Base-by-base conservation (phyloP, 2,888 invertebrate genomes). In the Sipha maydis region DNA sequence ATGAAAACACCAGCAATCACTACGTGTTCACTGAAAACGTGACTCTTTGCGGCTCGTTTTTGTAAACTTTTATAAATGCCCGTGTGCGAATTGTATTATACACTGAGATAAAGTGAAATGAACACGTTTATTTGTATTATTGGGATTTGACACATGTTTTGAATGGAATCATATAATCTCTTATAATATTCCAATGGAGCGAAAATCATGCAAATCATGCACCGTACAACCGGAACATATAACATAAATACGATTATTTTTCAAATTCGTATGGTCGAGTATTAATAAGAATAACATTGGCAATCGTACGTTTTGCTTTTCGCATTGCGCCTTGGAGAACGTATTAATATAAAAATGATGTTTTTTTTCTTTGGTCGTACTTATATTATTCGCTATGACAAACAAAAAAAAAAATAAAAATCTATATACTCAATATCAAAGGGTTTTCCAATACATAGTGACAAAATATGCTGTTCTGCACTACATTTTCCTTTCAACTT, bases 341-440 rank as follows among this genome's bases (percentile, higher is more conserved):
- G 9, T 67, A 69, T 69, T n/a, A 69, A 80, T 38, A 82, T 21
- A 31, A 34, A n/a, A 28, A 25, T 21, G 9, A 61, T 11, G 19
- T 28, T 69, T 21, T 82, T 8, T 8, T 3, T 67, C n/a, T 67
- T 11, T 8, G 9, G 17, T 3, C 54, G 21, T 48, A 48, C 48
- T 14, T 48, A 48, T 48, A 48, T 48, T 82, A 41, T 28, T 82
- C 19, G 11, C 19, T 11, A 34, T 14, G 14, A 48, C 48, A 48
- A 14, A 48, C 11, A 48, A 48, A 48, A 48, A 48, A 48, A 48
- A 41, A 41, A 28, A 21, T 38, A 38, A 77, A 61, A 61, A 67
- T 38, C 38, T 80, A 82, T 69, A 9, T 38, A n/a, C n/a, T 9
- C n/a, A 19, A 69, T 41, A 82, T 82, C 41, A 82, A 82, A 82